phyloP scores from a whole-genome alignment of 2,888 invertebrate species.

The Xanthia icteritia region DNA sequence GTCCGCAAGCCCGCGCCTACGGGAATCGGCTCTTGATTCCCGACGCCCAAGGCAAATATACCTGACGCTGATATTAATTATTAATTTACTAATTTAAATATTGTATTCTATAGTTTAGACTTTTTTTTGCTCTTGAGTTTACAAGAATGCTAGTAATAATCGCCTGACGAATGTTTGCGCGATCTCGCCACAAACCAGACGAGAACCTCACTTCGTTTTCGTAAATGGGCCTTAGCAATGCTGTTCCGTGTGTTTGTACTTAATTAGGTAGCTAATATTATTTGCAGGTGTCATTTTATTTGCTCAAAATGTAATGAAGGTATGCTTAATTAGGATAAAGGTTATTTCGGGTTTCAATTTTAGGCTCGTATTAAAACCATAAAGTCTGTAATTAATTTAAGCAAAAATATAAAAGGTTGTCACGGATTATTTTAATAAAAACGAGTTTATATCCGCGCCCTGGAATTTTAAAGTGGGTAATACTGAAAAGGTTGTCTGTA shows the following conservation, averaged over 20 bases:
- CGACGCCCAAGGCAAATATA: no score
- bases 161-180: neutral
- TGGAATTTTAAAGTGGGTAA: constrained; percentile 38
- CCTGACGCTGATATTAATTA: no score
- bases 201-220: neutral
- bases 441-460: constrained; percentile 35
- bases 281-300: constrained; percentile 46
- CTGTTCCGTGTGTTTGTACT: constrained; percentile 24
- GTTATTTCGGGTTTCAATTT: constrained; percentile 60
- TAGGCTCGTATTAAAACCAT: constrained; percentile 57
- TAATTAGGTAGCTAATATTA: constrained; percentile 37
- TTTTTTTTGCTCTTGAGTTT: neutral
- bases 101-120: no score
- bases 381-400: constrained; percentile 57
- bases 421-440: constrained; percentile 47
- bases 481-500: constrained; percentile 37
- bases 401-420: constrained; percentile 57
- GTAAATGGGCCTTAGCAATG: constrained; percentile 9
- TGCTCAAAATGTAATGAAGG: constrained; percentile 51
- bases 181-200: neutral
- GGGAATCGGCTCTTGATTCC: no score
- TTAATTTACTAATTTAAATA: no score
- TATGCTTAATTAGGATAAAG: constrained; percentile 64
- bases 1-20: no score
- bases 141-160: neutral